Percentiles rank a stretch among this genome's conserved stretches.
These are phyloP conservation scores for Phenganax subtilis DNA, from an alignment of 92 coral and sea anemone genomes.

Conservation along the genomic window DNA sequence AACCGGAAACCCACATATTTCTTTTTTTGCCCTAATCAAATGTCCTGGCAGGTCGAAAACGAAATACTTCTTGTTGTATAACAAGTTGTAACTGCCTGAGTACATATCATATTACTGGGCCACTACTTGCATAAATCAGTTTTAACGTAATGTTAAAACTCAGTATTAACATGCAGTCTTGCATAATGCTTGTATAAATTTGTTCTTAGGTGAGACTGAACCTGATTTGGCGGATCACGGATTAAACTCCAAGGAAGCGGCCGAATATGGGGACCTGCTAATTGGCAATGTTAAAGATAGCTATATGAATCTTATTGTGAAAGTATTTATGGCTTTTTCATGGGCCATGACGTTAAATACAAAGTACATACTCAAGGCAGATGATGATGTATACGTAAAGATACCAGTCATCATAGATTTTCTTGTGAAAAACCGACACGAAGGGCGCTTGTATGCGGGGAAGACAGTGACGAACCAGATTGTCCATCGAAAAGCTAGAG, in stretches of 20 bases:
- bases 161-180: no score
- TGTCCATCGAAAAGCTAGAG: not conserved
- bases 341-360: slow-evolving; percentile 13
- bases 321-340: slow-evolving; percentile 27
- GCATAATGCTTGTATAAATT: not conserved
- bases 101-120: no score
- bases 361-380: not conserved
- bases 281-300: slow-evolving; percentile 26
- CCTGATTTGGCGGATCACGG: not conserved
- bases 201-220: not conserved
- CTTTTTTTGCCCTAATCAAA: no score
- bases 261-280: slow-evolving; percentile 2
- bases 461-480: not conserved
- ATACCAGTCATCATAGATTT: slow-evolving; percentile 14
- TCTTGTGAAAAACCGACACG: not conserved
- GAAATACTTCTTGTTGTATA: no score
- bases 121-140: no score
- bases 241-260: slow-evolving; percentile 15
- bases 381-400: slow-evolving; percentile 26
- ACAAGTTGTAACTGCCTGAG: no score
- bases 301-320: slow-evolving; percentile 15
- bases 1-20: no score
- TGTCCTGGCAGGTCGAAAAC: no score
- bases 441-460: slow-evolving; percentile 29
- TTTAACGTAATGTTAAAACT: no score